Base-by-base conservation (phyloP, 2,888 invertebrate species). In the Iselma pallidipennis region DNA sequence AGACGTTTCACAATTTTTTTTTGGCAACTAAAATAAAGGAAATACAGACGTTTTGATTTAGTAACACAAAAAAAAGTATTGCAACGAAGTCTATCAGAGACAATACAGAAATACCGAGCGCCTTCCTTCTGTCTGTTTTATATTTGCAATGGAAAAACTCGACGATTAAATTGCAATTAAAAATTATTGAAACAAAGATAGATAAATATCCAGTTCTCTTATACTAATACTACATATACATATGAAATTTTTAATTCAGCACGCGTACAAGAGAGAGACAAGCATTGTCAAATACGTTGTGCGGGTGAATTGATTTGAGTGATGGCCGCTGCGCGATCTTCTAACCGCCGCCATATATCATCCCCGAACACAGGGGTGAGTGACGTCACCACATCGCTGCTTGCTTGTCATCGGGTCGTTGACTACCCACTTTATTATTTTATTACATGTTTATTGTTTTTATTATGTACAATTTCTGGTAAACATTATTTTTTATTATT, bases 311-410 rank as follows among this genome's bases (percentile, higher is more conserved):
- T 78, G 79, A 80, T 80, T 83, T 84, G 84, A 85, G 83, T 84
- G 84, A 85, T 85, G 84, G 84, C 83, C 82, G 83, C 83, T 80
- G 80, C 81, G 83, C 83, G 83, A 83, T 83, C 83, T 82, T 80
- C 82, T 83, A 84, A 83, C 84, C 83, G 82, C 81, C 82, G 84
- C 84, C 83, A 84, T 84, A 84, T 82, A 84, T 85, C 84, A 85
- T 85, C 83, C 83, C 83, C 81, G 80, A 80, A 82, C 80, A 81
- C 81, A 68, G 67, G 73, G 75, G 76, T 69, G 75, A 72, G 77
- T 79, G 78, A 79, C 79, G 78, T 80, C 79, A 78, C 74, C 72
- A 65, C 69, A 69, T 69, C 73, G 67, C 68, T 61, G 65, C 72
- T 63, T 64, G 71, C 75, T 71, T 74, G 75, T 76, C 74, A 74